Evolutionary conservation across 2,888 invertebrate species (phyloP), one percentile per base, ranked within the genome.

Genomic region (Clostera curtula): DNA sequence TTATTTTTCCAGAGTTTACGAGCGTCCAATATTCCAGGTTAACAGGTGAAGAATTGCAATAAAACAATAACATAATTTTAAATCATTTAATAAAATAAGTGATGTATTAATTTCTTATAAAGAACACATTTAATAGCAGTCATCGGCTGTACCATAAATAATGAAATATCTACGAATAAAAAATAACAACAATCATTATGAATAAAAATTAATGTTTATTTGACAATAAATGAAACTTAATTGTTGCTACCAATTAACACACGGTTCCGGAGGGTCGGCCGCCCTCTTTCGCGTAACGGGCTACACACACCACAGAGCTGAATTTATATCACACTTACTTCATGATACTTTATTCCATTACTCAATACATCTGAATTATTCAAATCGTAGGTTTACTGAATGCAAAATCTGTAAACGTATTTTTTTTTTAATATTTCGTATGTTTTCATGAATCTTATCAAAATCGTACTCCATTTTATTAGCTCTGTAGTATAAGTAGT

Each of bases 81-180:
- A 75, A 75, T 73, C 69, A 73, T 83, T 83, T 82, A 83, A 70
- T 83, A 82, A 83, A 83, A 83, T 83, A 82, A 83, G 72, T 79
- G 70, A 82, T 73, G 79, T 76, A 70, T 72, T 73, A 73, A 66
- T 74, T 74, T 72, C 60, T 67, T 69, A 71, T 60, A 64, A 63
- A 72, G 74, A 79, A 80, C 79, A 80, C 77, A 73, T 76, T 65
- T 55, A 71, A 69, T 68, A 77, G 68, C 76, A 77, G 71, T 72
- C 70, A 64, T 62, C 70, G 66, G 65, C 66, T 67, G 61, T 60
- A 54, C 56, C 37, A 34, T 57, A 44, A 53, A 46, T 49, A 51
- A 55, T 50, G 31, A 55, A 51, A n/a, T n/a, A n/a, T 48, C 36
- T 45, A 44, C 49, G 48, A 40, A 24, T 34, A 35, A 47, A 51